Evolutionary conservation across 2,113 vertebrate species (phyloP).

Genomic region (Anhinga rufa): DNA sequence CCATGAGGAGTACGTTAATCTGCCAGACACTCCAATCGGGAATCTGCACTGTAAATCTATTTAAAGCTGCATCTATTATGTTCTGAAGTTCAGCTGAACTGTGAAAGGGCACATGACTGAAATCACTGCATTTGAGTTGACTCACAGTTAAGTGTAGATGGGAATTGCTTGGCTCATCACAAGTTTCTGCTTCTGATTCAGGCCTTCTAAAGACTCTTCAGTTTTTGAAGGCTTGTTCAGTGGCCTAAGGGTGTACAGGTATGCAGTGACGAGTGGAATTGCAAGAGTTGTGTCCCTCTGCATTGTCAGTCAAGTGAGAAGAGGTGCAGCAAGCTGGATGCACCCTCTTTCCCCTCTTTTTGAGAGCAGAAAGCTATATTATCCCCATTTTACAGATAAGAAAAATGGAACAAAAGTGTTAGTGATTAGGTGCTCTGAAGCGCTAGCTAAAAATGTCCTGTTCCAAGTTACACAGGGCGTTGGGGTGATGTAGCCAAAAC

Average conservation of each 20-base stretch:
- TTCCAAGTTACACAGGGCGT: neutral
- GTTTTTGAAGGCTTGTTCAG: neutral
- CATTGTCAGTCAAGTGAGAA: neutral
- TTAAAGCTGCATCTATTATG: conserved; percentile 58
- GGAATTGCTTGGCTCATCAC: conserved; percentile 2
- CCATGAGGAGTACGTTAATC: conserved; percentile 59
- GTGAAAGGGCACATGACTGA: conserved; percentile 57
- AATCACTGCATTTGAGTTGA: conserved; percentile 48
- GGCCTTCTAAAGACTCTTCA: neutral
- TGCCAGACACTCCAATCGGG: conserved; percentile 47
- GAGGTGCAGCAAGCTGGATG: neutral
- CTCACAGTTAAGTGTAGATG: conserved; percentile 32
- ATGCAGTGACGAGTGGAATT: neutral
- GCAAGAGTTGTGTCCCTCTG: neutral
- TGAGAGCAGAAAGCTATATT: neutral
- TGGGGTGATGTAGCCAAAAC: neutral
- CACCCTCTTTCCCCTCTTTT: neutral
- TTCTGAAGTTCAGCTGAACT: conserved; percentile 58
- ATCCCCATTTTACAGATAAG: neutral
- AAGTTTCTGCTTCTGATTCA: conserved; percentile 17
- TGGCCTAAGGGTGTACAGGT: neutral
- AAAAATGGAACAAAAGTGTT: neutral
- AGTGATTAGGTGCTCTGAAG: neutral
- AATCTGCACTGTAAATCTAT: conserved; percentile 42
- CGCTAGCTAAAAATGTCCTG: neutral